Evolutionary conservation across 1,140 invertebrate species (phyloP).

Genomic region (Bombyx mandarina): DNA sequence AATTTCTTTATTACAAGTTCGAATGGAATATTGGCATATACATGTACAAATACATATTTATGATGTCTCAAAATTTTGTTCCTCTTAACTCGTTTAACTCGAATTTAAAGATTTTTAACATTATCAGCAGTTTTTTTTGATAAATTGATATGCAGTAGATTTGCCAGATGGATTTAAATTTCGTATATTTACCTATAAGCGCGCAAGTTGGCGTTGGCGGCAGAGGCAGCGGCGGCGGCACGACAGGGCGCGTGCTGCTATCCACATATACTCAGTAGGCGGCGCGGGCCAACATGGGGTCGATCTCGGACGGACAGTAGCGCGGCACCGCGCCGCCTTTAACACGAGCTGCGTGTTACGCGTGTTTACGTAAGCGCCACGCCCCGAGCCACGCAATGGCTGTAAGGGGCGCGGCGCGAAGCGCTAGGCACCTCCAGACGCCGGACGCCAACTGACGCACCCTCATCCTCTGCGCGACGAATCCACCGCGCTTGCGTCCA

Average conservation of each 20-base stretch:
- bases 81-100: no score
- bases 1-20: no score
- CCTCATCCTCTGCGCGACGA: constrained; percentile 29
- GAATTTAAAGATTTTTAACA: no score
- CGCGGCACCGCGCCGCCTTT: constrained; percentile 42
- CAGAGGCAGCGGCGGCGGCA: constrained; percentile 53
- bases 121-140: no score
- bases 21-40: no score
- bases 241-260: constrained; percentile 41
- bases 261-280: constrained; percentile 51
- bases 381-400: constrained; percentile 65
- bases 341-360: constrained; percentile 39
- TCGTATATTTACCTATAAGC: constrained; percentile 52
- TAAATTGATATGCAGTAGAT: no score
- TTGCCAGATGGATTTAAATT: no score
- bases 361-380: constrained; percentile 70
- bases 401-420: constrained; percentile 63
- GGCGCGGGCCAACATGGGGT: constrained; percentile 59
- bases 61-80: no score
- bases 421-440: constrained; percentile 61
- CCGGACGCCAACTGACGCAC: constrained; percentile 64
- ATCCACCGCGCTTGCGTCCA: constrained; percentile 32
- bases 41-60: no score
- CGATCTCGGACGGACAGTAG: constrained; percentile 59
- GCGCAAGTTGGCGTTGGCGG: constrained; percentile 46